A percentile compares a stretch with the other conserved stretches of the same genome.
Conservation (phyloP, 2,113 vertebrate genomes). For the human (Homo sapiens) region DNA sequence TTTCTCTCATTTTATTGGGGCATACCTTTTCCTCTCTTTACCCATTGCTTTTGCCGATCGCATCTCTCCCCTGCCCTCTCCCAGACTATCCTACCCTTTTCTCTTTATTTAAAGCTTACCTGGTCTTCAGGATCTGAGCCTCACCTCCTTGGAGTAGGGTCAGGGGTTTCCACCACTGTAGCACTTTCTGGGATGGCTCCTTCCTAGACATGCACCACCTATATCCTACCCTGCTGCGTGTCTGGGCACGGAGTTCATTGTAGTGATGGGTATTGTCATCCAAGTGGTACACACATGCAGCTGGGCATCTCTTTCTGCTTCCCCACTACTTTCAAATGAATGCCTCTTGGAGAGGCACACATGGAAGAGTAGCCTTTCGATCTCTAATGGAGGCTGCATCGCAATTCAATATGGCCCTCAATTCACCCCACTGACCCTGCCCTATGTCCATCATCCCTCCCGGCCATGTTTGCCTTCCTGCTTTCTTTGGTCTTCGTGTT, state of each 20-base stretch:
- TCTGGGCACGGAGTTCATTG: rapidly evolving
- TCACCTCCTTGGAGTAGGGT: neutral
- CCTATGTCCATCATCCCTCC: rapidly evolving
- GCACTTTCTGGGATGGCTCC: neutral
- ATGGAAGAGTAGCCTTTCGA: rapidly evolving
- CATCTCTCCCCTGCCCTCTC: neutral
- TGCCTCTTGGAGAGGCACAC: neutral
- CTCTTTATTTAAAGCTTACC: neutral
- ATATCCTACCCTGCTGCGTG: neutral
- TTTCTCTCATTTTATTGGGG: neutral
- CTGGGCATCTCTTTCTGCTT: neutral
- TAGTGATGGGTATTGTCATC: neutral
- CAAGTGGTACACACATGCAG: rapidly evolving
- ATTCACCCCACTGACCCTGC: too few relatives aligned
- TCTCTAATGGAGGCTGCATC: neutral
- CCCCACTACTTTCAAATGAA: neutral
- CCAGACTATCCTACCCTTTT: neutral
- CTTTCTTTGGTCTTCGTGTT: neutral
- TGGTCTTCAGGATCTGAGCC: neutral
- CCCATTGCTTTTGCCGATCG: neutral
- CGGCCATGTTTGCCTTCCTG: neutral
- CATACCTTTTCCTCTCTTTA: neutral
- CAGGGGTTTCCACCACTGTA: neutral
- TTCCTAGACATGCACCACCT: neutral
- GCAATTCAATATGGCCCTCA: rapidly evolving